Evolutionary conservation across 2,113 vertebrate genomes (phyloP).

Genomic region (Limnothrissa miodon): DNA sequence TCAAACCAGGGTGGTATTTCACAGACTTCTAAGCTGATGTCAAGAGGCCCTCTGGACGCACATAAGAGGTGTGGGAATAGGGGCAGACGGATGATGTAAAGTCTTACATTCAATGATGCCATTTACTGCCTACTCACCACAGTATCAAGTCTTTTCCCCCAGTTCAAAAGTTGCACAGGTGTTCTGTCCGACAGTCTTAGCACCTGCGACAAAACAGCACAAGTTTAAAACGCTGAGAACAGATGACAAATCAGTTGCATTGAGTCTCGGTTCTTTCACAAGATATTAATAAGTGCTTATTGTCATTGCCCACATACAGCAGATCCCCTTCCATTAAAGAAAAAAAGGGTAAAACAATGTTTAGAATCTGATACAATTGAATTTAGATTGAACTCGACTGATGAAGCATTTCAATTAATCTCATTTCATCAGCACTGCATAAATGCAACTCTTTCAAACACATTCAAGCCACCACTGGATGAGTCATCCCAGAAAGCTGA

Average conservation of each 20-base stretch:
- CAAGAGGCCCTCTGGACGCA: neutral
- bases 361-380: neutral
- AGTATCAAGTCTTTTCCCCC: constrained; percentile 50
- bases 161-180: constrained; percentile 42
- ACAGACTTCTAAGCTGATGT: neutral
- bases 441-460: neutral
- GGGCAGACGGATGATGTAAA: neutral
- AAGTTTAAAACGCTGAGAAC: neutral
- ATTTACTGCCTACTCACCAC: constrained; percentile 50
- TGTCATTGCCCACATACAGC: neutral
- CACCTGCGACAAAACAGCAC: constrained; percentile 48
- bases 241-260: neutral
- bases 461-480: neutral
- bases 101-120: neutral
- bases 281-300: neutral
- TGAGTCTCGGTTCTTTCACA: neutral
- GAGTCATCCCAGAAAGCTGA: neutral
- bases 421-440: neutral
- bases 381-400: neutral
- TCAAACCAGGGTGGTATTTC: neutral
- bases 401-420: neutral
- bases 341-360: neutral
- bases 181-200: constrained; percentile 45
- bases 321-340: neutral
- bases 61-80: neutral